These are phyloP conservation scores for Gymnopithys bicolor DNA, from an alignment of 2,797 vertebrate genomes.

Conservation along the genomic window DNA sequence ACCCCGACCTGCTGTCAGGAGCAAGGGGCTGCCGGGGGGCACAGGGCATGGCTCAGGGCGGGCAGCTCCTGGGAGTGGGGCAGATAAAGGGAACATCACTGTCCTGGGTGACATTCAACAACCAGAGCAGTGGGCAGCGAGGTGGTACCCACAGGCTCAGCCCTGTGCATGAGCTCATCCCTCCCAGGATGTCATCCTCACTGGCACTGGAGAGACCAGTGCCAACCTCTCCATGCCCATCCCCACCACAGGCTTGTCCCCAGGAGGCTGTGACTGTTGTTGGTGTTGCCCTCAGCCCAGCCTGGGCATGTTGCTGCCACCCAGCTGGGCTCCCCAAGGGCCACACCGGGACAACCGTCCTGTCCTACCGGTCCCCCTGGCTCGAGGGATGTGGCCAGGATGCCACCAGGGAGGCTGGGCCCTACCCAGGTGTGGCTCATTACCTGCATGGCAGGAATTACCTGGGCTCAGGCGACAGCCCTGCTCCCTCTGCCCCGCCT, in stretches of 20 bases:
- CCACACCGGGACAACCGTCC: neutral
- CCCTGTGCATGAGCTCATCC: neutral
- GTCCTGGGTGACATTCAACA: accelerated
- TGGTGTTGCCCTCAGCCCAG: neutral
- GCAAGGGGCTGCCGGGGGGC: neutral
- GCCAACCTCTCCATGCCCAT: neutral
- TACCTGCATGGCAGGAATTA: constrained; percentile 45
- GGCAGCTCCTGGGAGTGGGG: accelerated
- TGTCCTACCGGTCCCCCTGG: constrained; percentile 49
- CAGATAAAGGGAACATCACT: accelerated
- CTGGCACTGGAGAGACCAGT: accelerated
- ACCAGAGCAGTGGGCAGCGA: accelerated
- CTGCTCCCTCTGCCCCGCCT: neutral
- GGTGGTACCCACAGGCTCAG: neutral
- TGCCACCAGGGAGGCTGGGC: neutral
- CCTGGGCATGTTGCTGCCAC: neutral
- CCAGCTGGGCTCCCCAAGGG: neutral
- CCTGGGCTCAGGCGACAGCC: neutral
- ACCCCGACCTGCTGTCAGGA: accelerated
- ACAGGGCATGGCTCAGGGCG: accelerated
- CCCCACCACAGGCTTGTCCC: neutral
- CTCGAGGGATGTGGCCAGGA: neutral
- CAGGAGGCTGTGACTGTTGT: accelerated
- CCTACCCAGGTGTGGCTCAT: neutral
- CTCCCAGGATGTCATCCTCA: accelerated